Base-by-base conservation (phyloP, 1,140 invertebrate species). In the Bradysia coprophila region DNA sequence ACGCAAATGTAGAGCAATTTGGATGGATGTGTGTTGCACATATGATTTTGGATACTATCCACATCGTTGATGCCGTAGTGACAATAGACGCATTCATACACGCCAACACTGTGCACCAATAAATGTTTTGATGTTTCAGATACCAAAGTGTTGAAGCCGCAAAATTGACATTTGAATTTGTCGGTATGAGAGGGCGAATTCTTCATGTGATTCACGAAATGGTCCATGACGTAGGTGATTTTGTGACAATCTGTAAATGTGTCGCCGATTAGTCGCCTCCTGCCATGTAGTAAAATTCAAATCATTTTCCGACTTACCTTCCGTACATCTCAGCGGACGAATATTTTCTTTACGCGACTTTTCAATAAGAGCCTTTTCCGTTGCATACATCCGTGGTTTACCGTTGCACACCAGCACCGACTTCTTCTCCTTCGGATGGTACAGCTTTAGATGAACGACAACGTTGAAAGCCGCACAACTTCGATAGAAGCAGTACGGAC, bases 401-500 rank as follows among this genome's bases (percentile, higher is more conserved):
- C 31, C 23, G 19, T 32, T 40, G 13, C 39, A 34, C 21, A 23
- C 32, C 3, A 36, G 3, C 3, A 22, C 15, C 5, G 8, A 23
- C 15, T 21, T 19, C 3, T 37, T n/a, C n/a, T 43, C 33, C 23
- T 9, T 23, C n/a, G n/a, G n/a, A 43, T 58, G 56, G 15, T 16
- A 36, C 4, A 43, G 16, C 13, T 53, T 63, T 50, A 69, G 61
- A 61, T 75, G 71, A 10, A 67, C 51, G 31, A 61, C 57, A 1
- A 75, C 64, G 46, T 73, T 73, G 4, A 61, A 60, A n/a, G 57
- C 51, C 3, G 56, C 51, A 21, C 59, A 47, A 10, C 66, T 65
- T 40, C 74, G 51, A 48, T 73, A 76, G 32, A 76, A 68, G 44
- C 74, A 77, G 38, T 72, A 67, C 21, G 51, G 57, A 43, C 74